These are phyloP conservation scores for Peromyscus californicus DNA, from an alignment of 2,113 vertebrate genomes.

Conservation along the genomic window DNA sequence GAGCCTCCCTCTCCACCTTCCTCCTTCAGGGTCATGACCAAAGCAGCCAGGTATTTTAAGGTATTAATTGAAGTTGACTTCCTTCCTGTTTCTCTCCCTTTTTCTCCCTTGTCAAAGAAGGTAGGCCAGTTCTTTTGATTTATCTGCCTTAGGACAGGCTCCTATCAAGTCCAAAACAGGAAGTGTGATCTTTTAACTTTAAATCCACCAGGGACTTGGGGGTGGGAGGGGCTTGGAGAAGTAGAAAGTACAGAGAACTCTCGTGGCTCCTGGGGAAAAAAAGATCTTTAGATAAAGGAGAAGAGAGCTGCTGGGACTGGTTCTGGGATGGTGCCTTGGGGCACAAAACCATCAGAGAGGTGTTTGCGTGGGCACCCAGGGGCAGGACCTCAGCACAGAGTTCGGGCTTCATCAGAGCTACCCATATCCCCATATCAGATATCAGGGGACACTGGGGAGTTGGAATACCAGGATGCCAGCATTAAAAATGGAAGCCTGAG, in stretches of 20 bases:
- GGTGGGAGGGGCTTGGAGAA: not conserved
- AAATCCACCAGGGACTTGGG: not conserved
- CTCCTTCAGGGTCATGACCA: not conserved
- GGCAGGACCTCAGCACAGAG: not conserved
- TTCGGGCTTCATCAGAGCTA: not conserved
- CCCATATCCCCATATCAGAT: not conserved
- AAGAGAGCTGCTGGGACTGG: not conserved
- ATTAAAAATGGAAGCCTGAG: not conserved
- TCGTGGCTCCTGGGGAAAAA: not conserved
- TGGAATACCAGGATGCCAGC: not conserved
- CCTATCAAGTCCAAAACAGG: not conserved
- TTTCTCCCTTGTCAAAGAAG: slow-evolving; percentile 44
- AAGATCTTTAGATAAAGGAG: not conserved
- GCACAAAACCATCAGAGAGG: not conserved
- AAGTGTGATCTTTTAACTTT: slow-evolving; percentile 29
- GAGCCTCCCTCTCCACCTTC: not conserved
- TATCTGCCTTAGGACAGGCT: not conserved
- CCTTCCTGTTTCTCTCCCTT: not conserved
- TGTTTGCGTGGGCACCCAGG: not conserved
- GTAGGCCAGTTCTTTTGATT: slow-evolving; percentile 48
- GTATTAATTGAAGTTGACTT: slow-evolving; percentile 35
- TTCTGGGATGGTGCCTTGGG: rapidly evolving
- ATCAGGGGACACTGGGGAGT: not conserved
- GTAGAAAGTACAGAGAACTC: not conserved
- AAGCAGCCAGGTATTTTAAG: not conserved